Base-by-base conservation (phyloP, 2,797 vertebrate genomes). In the Danionella dracula region DNA sequence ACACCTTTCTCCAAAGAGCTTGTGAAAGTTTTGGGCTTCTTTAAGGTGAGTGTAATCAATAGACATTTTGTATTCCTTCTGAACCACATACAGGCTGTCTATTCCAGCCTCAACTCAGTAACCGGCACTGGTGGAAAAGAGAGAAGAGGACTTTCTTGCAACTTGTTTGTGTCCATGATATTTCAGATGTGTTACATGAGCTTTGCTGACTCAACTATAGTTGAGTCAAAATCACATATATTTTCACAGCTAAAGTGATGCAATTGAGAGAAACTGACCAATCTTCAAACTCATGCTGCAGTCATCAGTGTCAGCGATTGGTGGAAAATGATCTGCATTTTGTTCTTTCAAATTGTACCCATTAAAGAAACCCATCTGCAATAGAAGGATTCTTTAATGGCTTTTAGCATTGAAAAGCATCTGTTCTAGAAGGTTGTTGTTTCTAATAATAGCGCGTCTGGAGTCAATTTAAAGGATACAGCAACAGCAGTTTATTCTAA, bases 111-210 rank as follows among this genome's bases (percentile, higher is more conserved):
- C 37, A 11, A 12, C 13, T 56, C 13, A 16, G 21, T 21, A 10
- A 21, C 29, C 16, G 32, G 40, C 16, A 34, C 8, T 10, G 15
- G 11, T 45, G 34, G 12, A 16, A 17, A n/a, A 44, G 8, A 45
- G n/a, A 48, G 45, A 37, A 35, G 31, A 34, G 4, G 34, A 34
- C 51, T 46, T 21, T 66, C 31, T 48, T 48, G 63, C 8, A 20
- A 41, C 41, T 12, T 12, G 34, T 46, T 55, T 38, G 41, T 35
- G 19, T 65, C 10, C 15, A 8, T 40, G 42, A 31, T 48, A 49
- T 66, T 56, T 56, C 63, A 57, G 21, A 32, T 56, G 53, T 15
- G 63, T 66, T 66, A 40, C 63, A 48, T 48, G 32, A 72, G 48
- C 64, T 57, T 37, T 20, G 19, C 35, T 29, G 44, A 59, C 19